These are phyloP conservation scores for Temnopleurus reevesii DNA, from an alignment of 53 echinoderm and acorn worm species.

Conservation along the genomic window DNA sequence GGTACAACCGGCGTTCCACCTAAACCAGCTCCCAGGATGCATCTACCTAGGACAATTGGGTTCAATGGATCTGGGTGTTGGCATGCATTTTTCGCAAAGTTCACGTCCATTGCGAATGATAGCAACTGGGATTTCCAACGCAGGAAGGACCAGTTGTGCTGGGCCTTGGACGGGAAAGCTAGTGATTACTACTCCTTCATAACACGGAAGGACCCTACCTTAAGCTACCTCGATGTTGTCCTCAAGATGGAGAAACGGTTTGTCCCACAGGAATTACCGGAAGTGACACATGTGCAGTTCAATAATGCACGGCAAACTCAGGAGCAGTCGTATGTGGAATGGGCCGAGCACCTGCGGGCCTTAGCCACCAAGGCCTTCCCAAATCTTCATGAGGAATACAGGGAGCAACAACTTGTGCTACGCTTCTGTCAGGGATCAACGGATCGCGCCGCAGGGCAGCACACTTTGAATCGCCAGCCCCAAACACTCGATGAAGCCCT, in stretches of 20 bases:
- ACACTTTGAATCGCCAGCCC: conserved; percentile 43
- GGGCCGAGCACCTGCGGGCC: conserved; percentile 52
- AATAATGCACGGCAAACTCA: conserved; percentile 30
- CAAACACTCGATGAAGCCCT: conserved; percentile 15
- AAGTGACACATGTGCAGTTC: conserved; percentile 48
- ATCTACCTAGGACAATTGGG: no score
- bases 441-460: conserved; percentile 56
- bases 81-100: background rate
- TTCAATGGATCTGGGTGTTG: no score
- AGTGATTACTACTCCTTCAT: background rate
- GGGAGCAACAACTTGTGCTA: conserved; percentile 45
- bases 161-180: background rate
- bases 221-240: background rate
- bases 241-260: background rate
- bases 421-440: conserved; percentile 57
- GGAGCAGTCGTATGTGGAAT: conserved; percentile 33
- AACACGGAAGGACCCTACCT: background rate
- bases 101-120: background rate
- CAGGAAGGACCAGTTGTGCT: background rate
- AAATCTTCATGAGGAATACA: background rate
- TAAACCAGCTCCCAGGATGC: no score
- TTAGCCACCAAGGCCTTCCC: conserved; percentile 46
- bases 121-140: background rate
- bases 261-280: conserved; percentile 43
- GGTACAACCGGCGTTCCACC: no score